phyloP scores from a whole-genome alignment of 53 echinoderm and acorn worm species.

The Zoroaster sp. region DNA sequence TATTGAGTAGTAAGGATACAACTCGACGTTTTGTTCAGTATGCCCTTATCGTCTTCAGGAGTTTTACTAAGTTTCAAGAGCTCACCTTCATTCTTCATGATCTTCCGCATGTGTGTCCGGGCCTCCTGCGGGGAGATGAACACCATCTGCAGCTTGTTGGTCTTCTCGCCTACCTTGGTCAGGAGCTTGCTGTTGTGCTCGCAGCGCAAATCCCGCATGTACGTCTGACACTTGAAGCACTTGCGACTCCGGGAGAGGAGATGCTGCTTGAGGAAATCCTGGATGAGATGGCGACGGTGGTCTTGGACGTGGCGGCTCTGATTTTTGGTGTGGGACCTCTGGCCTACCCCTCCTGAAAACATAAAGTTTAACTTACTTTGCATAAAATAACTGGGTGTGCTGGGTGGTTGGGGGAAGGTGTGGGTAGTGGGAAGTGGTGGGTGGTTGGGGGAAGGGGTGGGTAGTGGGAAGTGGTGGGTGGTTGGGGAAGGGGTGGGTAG shows the following conservation, averaged over 20 bases:
- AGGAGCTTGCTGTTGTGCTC: conserved; percentile 82
- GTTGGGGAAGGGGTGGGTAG: too few relatives aligned
- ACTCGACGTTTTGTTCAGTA: too few relatives aligned
- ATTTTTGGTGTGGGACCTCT: background rate
- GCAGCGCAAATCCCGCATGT: conserved; percentile 67
- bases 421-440: too few relatives aligned
- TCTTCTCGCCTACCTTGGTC: conserved; percentile 57
- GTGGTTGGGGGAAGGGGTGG: too few relatives aligned
- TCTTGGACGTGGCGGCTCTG: conserved; percentile 59
- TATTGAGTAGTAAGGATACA: too few relatives aligned
- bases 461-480: too few relatives aligned
- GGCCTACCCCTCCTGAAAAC: background rate
- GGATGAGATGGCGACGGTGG: conserved; percentile 64
- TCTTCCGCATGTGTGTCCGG: conserved; percentile 64
- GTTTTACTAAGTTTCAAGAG: background rate
- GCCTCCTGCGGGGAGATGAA: conserved; percentile 85
- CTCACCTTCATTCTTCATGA: conserved; percentile 88
- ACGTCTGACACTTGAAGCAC: conserved; percentile 64
- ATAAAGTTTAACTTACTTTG: too few relatives aligned
- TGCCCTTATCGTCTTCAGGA: background rate
- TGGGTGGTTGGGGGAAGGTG: too few relatives aligned
- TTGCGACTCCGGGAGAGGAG: conserved; percentile 59
- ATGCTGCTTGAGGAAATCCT: conserved; percentile 68
- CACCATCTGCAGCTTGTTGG: conserved; percentile 59
- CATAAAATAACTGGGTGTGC: too few relatives aligned